Conservation (phyloP, 1,140 invertebrate species). For the Cydia amplana region DNA sequence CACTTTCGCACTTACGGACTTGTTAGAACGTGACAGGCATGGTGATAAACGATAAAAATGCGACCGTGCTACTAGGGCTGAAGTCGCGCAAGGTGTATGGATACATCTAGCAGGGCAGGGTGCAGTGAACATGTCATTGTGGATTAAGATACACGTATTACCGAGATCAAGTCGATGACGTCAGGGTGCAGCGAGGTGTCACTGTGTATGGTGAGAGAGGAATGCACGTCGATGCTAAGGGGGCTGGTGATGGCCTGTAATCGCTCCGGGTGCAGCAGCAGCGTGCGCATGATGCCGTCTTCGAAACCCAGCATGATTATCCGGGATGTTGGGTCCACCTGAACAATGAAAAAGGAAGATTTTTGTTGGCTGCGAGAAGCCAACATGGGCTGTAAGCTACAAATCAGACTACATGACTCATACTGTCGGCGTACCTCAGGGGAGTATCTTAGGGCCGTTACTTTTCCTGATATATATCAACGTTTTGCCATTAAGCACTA, state of each 20-base stretch:
- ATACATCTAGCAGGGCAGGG: too few species aligned
- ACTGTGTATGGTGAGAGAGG: conserved; percentile 63
- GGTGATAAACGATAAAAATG: too few species aligned
- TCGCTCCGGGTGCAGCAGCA: conserved; percentile 61
- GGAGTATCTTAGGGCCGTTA: too few species aligned
- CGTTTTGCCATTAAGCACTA: too few species aligned
- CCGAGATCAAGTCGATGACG: conserved; percentile 64
- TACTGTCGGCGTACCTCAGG: too few species aligned
- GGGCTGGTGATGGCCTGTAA: conserved; percentile 45
- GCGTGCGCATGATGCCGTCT: conserved; percentile 83
- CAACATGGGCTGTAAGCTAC: not conserved
- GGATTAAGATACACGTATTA: conserved; percentile 40
- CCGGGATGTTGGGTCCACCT: conserved; percentile 80
- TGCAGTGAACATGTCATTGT: too few species aligned
- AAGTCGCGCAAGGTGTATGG: too few species aligned
- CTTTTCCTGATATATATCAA: too few species aligned
- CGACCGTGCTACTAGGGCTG: too few species aligned
- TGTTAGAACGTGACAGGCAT: too few species aligned
- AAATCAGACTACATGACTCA: too few species aligned
- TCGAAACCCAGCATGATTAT: conserved; percentile 85
- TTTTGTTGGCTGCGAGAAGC: not conserved
- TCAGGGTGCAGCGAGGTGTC: conserved; percentile 59
- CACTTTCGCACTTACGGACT: too few species aligned
- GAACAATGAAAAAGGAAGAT: conserved; percentile 24
- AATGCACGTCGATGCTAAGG: conserved; percentile 60